Conservation (phyloP, 2,113 vertebrate species). For the Cyprinodon brontotheroides region DNA sequence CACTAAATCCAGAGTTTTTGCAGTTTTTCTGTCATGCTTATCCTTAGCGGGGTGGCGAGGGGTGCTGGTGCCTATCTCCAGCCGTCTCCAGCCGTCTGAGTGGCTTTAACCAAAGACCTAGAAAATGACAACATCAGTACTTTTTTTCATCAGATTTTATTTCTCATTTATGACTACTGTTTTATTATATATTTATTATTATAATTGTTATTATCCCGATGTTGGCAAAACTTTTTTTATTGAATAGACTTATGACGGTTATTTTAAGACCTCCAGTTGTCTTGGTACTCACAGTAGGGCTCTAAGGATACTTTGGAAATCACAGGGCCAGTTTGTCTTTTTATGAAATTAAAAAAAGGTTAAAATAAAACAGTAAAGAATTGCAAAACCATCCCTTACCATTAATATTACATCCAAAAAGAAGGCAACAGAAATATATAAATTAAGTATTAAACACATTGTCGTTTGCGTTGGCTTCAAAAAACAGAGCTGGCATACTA, state of each 20-base stretch:
- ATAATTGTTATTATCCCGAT: background rate
- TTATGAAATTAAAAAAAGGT: background rate
- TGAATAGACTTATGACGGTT: background rate
- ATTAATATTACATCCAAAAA: background rate
- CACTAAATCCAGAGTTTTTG: no score
- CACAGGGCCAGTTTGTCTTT: no score
- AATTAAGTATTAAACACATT: background rate
- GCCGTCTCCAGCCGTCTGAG: no score
- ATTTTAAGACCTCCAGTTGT: background rate
- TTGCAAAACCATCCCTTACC: background rate
- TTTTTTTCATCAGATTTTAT: no score
- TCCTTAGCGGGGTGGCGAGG: no score
- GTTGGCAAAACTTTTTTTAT: background rate
- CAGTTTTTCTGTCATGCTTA: no score
- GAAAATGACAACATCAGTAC: no score
- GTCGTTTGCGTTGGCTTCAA: no score
- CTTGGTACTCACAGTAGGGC: background rate
- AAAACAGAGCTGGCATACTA: background rate
- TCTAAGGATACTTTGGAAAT: background rate
- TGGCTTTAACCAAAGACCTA: no score
- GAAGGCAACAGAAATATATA: background rate
- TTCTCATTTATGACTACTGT: background rate
- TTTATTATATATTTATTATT: background rate
- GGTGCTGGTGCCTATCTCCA: no score
- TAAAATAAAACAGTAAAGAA: background rate